Evolutionary conservation across 2,113 vertebrate genomes (phyloP).

Genomic region (Spea multiplicata): DNA sequence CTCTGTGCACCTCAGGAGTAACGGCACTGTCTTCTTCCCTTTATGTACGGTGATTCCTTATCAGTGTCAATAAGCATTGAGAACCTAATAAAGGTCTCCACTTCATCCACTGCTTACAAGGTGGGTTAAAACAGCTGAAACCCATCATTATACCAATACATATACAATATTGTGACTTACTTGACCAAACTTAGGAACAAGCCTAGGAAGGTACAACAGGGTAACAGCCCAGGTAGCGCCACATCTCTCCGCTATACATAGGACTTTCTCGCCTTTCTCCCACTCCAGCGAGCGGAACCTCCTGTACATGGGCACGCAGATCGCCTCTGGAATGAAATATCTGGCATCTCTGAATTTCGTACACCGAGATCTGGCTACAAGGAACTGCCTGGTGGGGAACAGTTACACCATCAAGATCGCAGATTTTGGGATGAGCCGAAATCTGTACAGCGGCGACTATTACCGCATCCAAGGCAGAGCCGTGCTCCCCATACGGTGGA

Average conservation of each 20-base stretch:
- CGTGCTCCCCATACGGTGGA: conserved; percentile 81
- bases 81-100: too few species aligned
- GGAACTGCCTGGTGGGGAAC: conserved; percentile 82
- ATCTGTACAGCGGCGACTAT: conserved; percentile 83
- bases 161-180: too few species aligned
- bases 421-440: conserved; percentile 82
- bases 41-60: too few species aligned
- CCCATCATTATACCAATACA: too few species aligned
- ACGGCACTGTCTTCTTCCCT: background rate
- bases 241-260: too few species aligned
- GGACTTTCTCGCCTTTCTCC: too few species aligned
- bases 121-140: too few species aligned
- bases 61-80: too few species aligned
- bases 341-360: conserved; percentile 81
- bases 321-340: conserved; percentile 78
- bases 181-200: too few species aligned
- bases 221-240: too few species aligned
- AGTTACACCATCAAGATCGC: conserved; percentile 81
- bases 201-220: too few species aligned
- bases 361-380: conserved; percentile 77
- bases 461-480: conserved; percentile 82
- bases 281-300: conserved; percentile 68
- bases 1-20: background rate
- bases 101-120: too few species aligned
- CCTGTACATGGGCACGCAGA: conserved; percentile 81